Percentiles rank a stretch among this genome's conserved stretches.
phyloP scores from a whole-genome alignment of 2,113 vertebrate species.

The Forbesichthys papilliferus region DNA sequence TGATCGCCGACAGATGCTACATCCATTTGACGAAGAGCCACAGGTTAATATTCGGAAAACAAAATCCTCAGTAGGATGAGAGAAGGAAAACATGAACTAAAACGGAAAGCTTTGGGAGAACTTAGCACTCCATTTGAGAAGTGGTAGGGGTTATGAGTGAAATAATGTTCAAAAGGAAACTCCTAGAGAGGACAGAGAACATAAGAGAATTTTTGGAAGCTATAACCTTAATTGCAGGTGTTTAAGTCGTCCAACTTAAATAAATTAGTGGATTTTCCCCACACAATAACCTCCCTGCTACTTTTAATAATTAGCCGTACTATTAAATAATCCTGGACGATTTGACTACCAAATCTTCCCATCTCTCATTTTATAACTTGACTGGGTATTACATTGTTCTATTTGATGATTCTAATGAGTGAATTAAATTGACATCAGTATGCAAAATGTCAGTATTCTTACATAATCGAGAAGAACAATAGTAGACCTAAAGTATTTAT shows the following conservation, averaged over 20 bases:
- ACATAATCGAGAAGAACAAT: too few relatives aligned
- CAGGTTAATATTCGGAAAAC: constrained; percentile 30
- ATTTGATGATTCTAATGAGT: too few relatives aligned
- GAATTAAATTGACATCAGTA: too few relatives aligned
- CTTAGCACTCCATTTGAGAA: constrained; percentile 5
- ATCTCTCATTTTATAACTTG: too few relatives aligned
- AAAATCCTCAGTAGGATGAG: not conserved
- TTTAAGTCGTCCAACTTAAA: constrained; percentile 15
- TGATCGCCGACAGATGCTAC: constrained; percentile 48
- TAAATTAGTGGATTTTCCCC: constrained; percentile 19
- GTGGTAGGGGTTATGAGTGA: constrained; percentile 2
- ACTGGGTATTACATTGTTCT: too few relatives aligned
- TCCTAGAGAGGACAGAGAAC: constrained; percentile 1
- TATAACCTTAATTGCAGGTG: too few relatives aligned
- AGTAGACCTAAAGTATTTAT: too few relatives aligned
- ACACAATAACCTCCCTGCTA: not conserved
- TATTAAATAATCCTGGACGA: too few relatives aligned
- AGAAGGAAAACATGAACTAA: not conserved
- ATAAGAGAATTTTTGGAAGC: not conserved
- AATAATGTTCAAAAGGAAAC: constrained; percentile 21
- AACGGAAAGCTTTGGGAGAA: not conserved
- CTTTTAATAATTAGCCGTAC: not conserved
- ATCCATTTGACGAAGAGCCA: constrained; percentile 46
- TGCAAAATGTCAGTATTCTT: too few relatives aligned
- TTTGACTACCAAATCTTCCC: too few relatives aligned